These are phyloP conservation scores for Alcis repandata DNA, from an alignment of 2,888 invertebrate species.

Conservation along the genomic window DNA sequence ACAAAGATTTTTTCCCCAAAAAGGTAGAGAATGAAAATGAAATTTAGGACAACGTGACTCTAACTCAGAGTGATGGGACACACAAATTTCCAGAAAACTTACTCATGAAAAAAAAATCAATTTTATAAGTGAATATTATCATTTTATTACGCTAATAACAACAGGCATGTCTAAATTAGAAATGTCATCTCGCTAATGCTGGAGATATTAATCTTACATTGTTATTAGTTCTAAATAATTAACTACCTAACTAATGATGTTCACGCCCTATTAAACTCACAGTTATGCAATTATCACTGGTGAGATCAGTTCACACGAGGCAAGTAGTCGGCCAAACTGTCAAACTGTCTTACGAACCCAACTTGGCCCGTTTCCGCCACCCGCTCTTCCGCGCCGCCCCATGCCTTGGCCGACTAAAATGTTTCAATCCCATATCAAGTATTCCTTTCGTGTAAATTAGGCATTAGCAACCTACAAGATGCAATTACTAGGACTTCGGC, in stretches of 20 bases:
- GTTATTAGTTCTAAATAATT: background rate
- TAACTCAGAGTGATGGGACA: background rate
- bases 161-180: too few relatives aligned
- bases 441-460: slow-evolving; percentile 22
- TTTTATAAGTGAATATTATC: background rate
- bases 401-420: slow-evolving; percentile 19
- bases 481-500: slow-evolving; percentile 28
- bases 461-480: slow-evolving; percentile 27
- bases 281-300: slow-evolving; percentile 27
- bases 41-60: slow-evolving; percentile 4
- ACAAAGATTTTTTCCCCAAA: background rate
- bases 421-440: slow-evolving; percentile 15
- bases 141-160: too few relatives aligned
- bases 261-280: slow-evolving; percentile 11
- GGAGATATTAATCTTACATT: background rate
- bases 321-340: slow-evolving; percentile 27
- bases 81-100: background rate
- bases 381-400: background rate
- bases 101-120: background rate
- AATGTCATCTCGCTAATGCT: background rate
- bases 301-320: slow-evolving; percentile 25
- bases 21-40: slow-evolving; percentile 12
- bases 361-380: slow-evolving; percentile 13
- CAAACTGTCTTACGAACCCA: slow-evolving; percentile 26
- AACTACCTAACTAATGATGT: background rate